Evolutionary conservation across 2,113 vertebrate species (phyloP), one percentile per base, ranked within the genome.

Genomic region (Dicentrarchus labrax): DNA sequence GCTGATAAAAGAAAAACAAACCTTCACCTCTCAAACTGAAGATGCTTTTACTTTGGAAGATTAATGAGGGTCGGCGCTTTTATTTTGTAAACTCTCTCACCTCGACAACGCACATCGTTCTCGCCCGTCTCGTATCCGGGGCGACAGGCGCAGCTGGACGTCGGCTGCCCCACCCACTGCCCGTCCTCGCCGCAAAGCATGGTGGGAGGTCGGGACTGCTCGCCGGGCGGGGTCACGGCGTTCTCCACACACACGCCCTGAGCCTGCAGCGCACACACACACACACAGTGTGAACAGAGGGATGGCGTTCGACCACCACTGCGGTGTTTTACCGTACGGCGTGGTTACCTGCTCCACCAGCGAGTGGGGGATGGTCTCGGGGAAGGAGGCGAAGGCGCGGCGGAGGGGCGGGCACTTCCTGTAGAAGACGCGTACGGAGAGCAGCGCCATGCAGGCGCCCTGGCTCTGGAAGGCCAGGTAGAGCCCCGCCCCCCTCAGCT

Each of bases 391-490:
- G 66, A 97, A 94, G 66, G 95, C 94, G 5, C 93, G 92, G 0
- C 91, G 93, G 60, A 95, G 83, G 9, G 90, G 67, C 0, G 96
- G 91, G 15, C 97, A 97, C 86, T 96, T 96, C 87, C 96, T 95
- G 86, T 95, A 96, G 88, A 95, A 97, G 71, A 96, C 95, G 0
- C 96, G 94, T 0, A 97, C 91, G 0, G 96, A 94, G 2, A 97
- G 94, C 68, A 98, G 90, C 0, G 97, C 97, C 97, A 97, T 97
- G 88, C 97, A 98, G 83, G 95, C 90, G 0, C 97, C 96, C 91
- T 97, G 96, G 60, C 96, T 96, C 43, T 97, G 96, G 92, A 97
- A 97, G 2, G 96, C 96, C 93, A 98, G 78, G 89, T 97, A 96
- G 65, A 97, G 95, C 76, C 97, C 97, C 0, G 92, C 92, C 84